These are phyloP conservation scores for Crambe crambe DNA, from an alignment of 37 sponge, comb jelly and placozoan genomes.

Conservation along the genomic window DNA sequence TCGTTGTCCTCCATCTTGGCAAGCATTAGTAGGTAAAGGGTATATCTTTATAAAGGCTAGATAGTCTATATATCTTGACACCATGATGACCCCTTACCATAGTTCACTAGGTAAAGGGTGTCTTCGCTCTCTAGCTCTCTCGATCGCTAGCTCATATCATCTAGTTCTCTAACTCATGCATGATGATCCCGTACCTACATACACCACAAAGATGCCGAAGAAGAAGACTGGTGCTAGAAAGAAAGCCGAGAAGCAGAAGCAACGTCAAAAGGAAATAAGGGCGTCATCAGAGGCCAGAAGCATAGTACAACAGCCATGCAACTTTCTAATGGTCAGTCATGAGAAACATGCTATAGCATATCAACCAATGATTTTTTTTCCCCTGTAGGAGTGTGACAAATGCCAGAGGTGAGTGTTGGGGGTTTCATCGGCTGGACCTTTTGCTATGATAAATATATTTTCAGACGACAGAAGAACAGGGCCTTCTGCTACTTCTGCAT, in stretches of 20 bases:
- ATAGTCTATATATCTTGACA: no score
- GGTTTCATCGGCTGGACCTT: background rate
- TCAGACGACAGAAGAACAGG: conserved; percentile 92
- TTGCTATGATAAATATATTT: background rate
- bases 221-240: conserved; percentile 95
- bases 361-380: background rate
- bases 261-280: conserved; percentile 83
- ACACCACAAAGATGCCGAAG: conserved; percentile 98
- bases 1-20: no score
- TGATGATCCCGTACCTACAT: no score
- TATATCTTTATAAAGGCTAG: no score
- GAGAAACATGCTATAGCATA: background rate
- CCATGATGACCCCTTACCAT: no score
- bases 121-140: no score
- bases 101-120: no score
- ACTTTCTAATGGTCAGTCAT: conserved; percentile 70
- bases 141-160: no score
- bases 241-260: conserved; percentile 93
- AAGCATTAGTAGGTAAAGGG: no score
- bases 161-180: no score
- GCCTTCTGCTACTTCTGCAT: conserved; percentile 98
- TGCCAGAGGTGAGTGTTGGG: conserved; percentile 67
- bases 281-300: conserved; percentile 36
- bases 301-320: conserved; percentile 76
- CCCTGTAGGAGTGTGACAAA: conserved; percentile 86